Evolutionary conservation across 2,888 invertebrate genomes (phyloP).

Genomic region (Ligdia adustata): DNA sequence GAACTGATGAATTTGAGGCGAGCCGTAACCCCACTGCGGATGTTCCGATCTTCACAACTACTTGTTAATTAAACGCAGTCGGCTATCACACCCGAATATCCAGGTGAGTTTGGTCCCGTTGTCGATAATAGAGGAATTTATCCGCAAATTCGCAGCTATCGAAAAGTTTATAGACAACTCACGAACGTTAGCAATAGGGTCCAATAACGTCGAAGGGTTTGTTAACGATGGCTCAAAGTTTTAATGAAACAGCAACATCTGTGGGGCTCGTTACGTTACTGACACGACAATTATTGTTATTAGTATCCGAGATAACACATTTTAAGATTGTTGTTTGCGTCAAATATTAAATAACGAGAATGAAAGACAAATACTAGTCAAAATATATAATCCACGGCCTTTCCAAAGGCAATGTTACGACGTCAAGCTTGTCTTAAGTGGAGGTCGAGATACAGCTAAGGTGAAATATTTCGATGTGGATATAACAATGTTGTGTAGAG

Average conservation of each 20-base stretch:
- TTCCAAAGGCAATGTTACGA: slow-evolving; percentile 3
- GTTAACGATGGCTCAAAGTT: slow-evolving; percentile 72
- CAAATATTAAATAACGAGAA: slow-evolving; percentile 3
- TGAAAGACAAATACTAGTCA: slow-evolving; percentile 5
- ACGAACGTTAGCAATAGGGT: slow-evolving; percentile 41
- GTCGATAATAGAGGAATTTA: slow-evolving; percentile 53
- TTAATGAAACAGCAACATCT: slow-evolving; percentile 81
- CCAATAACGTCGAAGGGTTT: slow-evolving; percentile 70
- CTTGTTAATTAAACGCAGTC: slow-evolving; percentile 49
- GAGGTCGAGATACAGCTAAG: slow-evolving; percentile 6
- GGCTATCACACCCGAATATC: slow-evolving; percentile 33
- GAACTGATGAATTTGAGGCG: slow-evolving; percentile 41
- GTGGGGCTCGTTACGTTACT: slow-evolving; percentile 55
- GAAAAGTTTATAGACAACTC: slow-evolving; percentile 62
- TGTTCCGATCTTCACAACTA: slow-evolving; percentile 45
- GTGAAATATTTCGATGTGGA: slow-evolving; percentile 15
- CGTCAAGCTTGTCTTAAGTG: background rate
- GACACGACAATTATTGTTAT: slow-evolving; percentile 71
- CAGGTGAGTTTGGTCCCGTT: slow-evolving; percentile 34
- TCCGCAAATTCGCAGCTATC: slow-evolving; percentile 47
- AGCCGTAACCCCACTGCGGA: slow-evolving; percentile 34
- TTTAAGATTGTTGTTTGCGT: slow-evolving; percentile 28
- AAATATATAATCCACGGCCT: background rate
- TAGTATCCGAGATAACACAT: slow-evolving; percentile 57
- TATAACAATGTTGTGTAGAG: slow-evolving; percentile 17